Base-by-base conservation (phyloP, 2,113 vertebrate species). In the Ammodytes marinus region DNA sequence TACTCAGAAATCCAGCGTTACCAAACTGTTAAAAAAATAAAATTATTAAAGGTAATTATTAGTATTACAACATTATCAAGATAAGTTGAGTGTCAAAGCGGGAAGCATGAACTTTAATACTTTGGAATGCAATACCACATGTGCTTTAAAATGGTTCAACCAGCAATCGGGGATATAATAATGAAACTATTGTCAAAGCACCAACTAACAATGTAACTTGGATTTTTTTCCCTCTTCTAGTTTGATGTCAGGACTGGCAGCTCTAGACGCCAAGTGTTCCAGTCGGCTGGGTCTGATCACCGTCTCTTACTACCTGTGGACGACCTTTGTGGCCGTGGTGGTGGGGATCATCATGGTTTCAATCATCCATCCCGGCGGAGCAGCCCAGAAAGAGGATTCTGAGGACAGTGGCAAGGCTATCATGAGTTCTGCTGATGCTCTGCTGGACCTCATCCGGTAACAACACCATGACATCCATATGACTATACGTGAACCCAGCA, bases 291-390 rank as follows among this genome's bases (percentile, higher is more conserved):
- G 98, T 14, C 95, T 99, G 84, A 97, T 99, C 88, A 99, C 97
- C 0, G 94, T 99, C 84, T 97, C 98, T 0, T 99, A 99, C 84
- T 99, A 99, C 93, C 94, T 99, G 86, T 99, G 98, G 98, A 99
- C 98, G 87, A 99, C 98, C 5, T 99, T 99, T 54, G 93, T 99
- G 87, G 98, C 98, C 0, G 98, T 99, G 66, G 69, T 99, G n/a
- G 97, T 99, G 90, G 98, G 98, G 45, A 99, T 99, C 88, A 83
- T 98, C 89, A 97, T 99, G 97, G 98, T 99, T 10, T 97, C 96
- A 81, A 94, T 97, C 89, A 98, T 99, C 90, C 98, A 99, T 77
- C 98, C 98, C 0, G 98, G 98, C 0, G 96, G 97, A 1, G 96
- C 96, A 0, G 98, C 98, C 5, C 97, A 98, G 94, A 99, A 99